Conservation (phyloP, 2,113 vertebrate genomes). For the Siniperca chuatsi region DNA sequence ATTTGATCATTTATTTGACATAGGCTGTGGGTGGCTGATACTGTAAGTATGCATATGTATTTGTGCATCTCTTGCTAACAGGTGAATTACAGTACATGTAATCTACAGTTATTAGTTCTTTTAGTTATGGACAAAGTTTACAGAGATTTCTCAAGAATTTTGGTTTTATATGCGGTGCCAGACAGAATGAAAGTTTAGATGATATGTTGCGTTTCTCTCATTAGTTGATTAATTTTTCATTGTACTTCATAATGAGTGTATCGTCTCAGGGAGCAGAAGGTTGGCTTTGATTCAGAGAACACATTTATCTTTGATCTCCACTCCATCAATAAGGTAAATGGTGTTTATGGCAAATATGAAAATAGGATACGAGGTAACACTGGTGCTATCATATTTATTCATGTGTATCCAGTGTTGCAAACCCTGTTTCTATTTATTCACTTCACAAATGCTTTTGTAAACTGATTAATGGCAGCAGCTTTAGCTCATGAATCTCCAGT, state of each 20-base stretch:
- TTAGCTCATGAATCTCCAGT: not conserved
- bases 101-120: not conserved
- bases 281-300: constrained; percentile 49
- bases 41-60: not conserved
- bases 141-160: not conserved
- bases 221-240: constrained; percentile 31
- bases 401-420: not conserved
- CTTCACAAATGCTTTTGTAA: not conserved
- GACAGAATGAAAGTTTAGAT: not conserved
- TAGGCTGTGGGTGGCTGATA: not conserved
- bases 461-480: not conserved
- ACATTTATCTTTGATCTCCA: constrained; percentile 38
- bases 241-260: constrained; percentile 8
- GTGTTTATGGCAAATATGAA: constrained; percentile 32
- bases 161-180: not conserved
- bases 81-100: not conserved
- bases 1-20: not conserved
- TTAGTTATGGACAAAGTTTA: not conserved
- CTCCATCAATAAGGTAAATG: constrained; percentile 32
- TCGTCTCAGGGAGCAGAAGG: not conserved
- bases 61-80: not conserved
- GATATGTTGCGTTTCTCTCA: constrained; percentile 20
- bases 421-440: not conserved
- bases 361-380: constrained; percentile 1
- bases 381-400: not conserved